phyloP scores from a whole-genome alignment of 1,140 invertebrate species.

The Drosophila rufa region DNA sequence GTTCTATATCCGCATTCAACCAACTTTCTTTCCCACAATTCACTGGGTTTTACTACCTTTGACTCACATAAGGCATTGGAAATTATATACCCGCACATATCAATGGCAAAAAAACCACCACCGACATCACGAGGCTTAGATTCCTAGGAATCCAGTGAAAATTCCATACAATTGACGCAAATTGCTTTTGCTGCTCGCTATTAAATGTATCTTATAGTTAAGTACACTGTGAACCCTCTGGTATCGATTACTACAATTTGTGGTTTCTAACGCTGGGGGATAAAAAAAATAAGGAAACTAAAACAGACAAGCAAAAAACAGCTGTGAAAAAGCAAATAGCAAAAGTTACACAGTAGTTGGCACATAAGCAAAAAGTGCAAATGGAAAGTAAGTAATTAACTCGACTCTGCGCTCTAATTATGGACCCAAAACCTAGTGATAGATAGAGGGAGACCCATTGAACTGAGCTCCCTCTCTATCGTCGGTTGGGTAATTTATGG shows the following conservation, averaged over 20 bases:
- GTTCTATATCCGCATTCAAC: conserved; percentile 1
- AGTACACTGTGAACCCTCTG: not conserved
- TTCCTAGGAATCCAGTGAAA: conserved; percentile 31
- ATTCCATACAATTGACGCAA: conserved; percentile 32
- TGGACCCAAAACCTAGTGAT: conserved; percentile 9
- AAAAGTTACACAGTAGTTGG: conserved; percentile 25
- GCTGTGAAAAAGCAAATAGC: conserved; percentile 8
- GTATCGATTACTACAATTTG: conserved; percentile 52
- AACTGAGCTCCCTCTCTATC: not conserved
- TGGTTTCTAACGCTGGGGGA: conserved; percentile 3
- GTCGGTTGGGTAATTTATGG: conserved; percentile 22
- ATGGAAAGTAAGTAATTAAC: conserved; percentile 54
- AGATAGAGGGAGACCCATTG: not conserved
- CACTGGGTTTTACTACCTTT: conserved; percentile 12
- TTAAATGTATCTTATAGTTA: conserved; percentile 1
- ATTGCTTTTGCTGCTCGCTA: not conserved
- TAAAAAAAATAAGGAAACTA: not conserved
- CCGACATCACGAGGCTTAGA: conserved; percentile 1
- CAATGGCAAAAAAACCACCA: conserved; percentile 17
- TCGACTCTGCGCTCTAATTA: conserved; percentile 39
- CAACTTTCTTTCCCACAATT: conserved; percentile 9
- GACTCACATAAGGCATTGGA: conserved; percentile 20
- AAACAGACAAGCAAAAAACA: conserved; percentile 7
- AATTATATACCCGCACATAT: conserved; percentile 8
- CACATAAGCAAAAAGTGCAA: conserved; percentile 18